Base-by-base conservation (phyloP, 2,888 invertebrate species). In the Silvanus unidentatus region DNA sequence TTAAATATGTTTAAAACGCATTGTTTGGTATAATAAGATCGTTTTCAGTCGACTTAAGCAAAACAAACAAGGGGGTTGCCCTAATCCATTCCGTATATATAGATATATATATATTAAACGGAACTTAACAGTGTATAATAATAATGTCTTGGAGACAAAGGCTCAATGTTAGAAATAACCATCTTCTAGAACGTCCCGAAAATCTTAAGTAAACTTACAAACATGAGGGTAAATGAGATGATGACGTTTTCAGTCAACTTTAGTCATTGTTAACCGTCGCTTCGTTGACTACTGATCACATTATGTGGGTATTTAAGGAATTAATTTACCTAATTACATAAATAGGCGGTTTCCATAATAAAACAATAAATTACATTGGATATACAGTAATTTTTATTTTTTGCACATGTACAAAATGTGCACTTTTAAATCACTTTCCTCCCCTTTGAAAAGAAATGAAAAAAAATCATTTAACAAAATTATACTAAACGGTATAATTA, bases 191-290 rank as follows among this genome's bases (percentile, higher is more conserved):
- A 48, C 53, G 52, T 52, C 49, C 52, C 49, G 36, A 49, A 58
- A 59, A 59, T 60, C 62, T 63, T 62, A 55, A 62, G 58, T 58
- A 63, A 64, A 63, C 64, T 60, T 50, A 57, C 59, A 60, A 64
- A 60, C 58, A n/a, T n/a, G n/a, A 62, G 52, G 53, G 56, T 63
- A 8, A 62, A 63, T 63, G 60, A 62, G 62, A 63, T 59, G 57
- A 58, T 51, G 50, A 42, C 50, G 35, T 41, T 11, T 9, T 15
- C 14, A 9, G 37, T 15, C 45, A 32, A 42, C 44, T 42, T 41
- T 34, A 53, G 50, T 54, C 57, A 56, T 50, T 48, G 55, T 44
- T 54, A 53, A 43, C 48, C 45, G 54, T 48, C 50, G 53, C 50
- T 49, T 49, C 49, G 50, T 46, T 48, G 52, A 47, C 48, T 52